Evolutionary conservation across 2,888 invertebrate genomes (phyloP).

Genomic region (Malachius bipustulatus): DNA sequence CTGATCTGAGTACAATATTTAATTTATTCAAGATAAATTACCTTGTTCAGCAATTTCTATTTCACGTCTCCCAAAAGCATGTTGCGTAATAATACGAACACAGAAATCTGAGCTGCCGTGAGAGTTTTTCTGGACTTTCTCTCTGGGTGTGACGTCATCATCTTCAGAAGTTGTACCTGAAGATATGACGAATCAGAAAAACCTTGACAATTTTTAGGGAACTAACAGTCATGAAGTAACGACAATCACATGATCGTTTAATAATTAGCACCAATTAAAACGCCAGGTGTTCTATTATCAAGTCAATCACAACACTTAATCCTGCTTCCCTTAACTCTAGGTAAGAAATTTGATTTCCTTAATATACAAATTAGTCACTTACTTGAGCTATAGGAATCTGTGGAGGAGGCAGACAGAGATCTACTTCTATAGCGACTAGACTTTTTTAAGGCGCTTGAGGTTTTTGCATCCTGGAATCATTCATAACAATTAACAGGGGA

Average conservation of each 20-base stretch:
- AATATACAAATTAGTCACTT: conserved; percentile 33
- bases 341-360: no score
- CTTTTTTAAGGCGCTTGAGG: conserved; percentile 72
- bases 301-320: no score
- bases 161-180: conserved; percentile 80
- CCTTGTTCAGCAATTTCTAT: conserved; percentile 97
- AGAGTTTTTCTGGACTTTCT: conserved; percentile 80
- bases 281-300: no score
- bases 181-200: conserved; percentile 45
- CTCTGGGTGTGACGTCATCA: conserved; percentile 85
- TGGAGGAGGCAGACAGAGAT: conserved; percentile 86
- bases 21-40: conserved; percentile 24
- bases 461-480: conserved; percentile 46
- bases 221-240: no score
- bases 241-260: no score
- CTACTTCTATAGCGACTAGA: conserved; percentile 80
- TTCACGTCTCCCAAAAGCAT: conserved; percentile 88
- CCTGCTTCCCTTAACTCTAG: no score
- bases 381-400: conserved; percentile 91
- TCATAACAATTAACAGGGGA: no score
- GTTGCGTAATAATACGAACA: conserved; percentile 85
- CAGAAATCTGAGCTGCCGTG: conserved; percentile 83
- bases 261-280: no score
- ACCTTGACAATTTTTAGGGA: no score
- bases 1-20: not conserved